Conservation (phyloP, 2,113 vertebrate genomes). For the Paramisgurnus dabryanus region DNA sequence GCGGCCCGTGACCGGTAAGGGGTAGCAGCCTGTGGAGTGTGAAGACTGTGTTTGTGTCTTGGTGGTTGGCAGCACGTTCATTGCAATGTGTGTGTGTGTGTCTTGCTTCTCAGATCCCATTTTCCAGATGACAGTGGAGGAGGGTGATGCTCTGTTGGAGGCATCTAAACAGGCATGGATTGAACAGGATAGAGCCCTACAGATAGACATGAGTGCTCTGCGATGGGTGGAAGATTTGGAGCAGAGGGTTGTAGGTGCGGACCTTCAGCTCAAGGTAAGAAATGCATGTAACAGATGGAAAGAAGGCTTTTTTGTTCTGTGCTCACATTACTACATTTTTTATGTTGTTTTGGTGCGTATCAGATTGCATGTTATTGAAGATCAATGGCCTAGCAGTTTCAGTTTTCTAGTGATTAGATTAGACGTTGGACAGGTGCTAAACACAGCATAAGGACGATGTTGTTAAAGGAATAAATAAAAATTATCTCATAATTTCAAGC, state of each 20-base stretch:
- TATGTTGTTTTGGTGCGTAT: no score
- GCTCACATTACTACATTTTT: no score
- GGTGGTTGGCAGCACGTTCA: neutral
- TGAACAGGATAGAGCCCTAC: conserved; percentile 79
- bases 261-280: conserved; percentile 88
- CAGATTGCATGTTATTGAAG: no score
- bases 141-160: conserved; percentile 66
- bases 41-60: neutral
- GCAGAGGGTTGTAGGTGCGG: conserved; percentile 84
- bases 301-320: no score
- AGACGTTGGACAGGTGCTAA: no score
- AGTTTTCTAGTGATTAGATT: neutral
- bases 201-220: conserved; percentile 81
- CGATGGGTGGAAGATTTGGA: conserved; percentile 95
- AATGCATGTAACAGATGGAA: neutral
- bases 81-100: neutral
- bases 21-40: neutral
- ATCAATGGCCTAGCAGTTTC: no score
- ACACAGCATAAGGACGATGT: no score
- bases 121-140: conserved; percentile 74
- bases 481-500: no score
- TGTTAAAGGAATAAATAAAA: no score
- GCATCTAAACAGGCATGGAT: conserved; percentile 81
- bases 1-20: conserved; percentile 76
- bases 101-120: conserved; percentile 73